Percentiles rank a stretch among this genome's conserved stretches.
phyloP scores from a whole-genome alignment of 2,797 vertebrate species.

The Moxostoma hubbsi region DNA sequence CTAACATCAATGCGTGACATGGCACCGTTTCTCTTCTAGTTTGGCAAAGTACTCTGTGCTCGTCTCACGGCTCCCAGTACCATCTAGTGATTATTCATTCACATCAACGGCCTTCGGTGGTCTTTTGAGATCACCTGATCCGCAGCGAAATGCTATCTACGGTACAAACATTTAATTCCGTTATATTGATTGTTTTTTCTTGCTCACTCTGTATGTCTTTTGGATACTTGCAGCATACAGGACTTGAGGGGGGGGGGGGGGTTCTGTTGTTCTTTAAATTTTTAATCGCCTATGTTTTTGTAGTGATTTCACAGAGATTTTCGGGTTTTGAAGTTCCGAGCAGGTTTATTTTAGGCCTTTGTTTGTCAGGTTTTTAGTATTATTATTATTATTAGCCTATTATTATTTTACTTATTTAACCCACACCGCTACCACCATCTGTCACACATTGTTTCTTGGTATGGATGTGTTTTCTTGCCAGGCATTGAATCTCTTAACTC shows the following conservation, averaged over 20 bases:
- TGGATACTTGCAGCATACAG: too few relatives aligned
- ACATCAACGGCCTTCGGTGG: slow-evolving; percentile 65
- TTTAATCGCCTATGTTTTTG: too few relatives aligned
- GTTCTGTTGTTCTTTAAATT: too few relatives aligned
- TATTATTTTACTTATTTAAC: not conserved
- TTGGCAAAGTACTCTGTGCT: slow-evolving; percentile 51
- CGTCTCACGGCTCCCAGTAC: slow-evolving; percentile 62
- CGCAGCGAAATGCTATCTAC: slow-evolving; percentile 65
- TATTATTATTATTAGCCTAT: too few relatives aligned
- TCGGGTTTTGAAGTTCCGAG: too few relatives aligned
- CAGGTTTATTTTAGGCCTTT: too few relatives aligned
- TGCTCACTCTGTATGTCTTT: not conserved
- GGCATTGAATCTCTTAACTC: slow-evolving; percentile 13
- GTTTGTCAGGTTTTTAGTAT: too few relatives aligned
- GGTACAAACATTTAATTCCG: slow-evolving; percentile 48
- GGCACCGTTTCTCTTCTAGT: slow-evolving; percentile 49
- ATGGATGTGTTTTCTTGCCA: not conserved
- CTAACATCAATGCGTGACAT: slow-evolving; percentile 46
- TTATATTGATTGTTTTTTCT: slow-evolving; percentile 51
- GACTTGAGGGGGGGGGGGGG: too few relatives aligned
- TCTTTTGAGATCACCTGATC: slow-evolving; percentile 74
- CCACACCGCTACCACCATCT: not conserved
- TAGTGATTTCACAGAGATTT: too few relatives aligned
- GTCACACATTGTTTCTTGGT: not conserved
- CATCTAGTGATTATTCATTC: slow-evolving; percentile 66